Percentiles rank a stretch among this genome's conserved stretches.
phyloP scores from a whole-genome alignment of 2,888 invertebrate species.

The Diadromus collaris region DNA sequence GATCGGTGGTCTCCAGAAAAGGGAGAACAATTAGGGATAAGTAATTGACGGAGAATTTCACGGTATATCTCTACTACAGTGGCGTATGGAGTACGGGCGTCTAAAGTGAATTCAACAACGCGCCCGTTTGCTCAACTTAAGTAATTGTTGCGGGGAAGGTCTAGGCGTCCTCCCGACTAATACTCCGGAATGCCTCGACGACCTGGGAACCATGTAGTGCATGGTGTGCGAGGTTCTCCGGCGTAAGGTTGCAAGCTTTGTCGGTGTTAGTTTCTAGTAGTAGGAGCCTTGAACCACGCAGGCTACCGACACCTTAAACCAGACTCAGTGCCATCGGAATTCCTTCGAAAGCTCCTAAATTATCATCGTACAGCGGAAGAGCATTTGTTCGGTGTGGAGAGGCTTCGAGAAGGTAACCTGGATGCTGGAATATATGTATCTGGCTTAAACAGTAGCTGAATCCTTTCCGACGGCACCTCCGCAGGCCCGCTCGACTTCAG shows the following conservation, averaged over 20 bases:
- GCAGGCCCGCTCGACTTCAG: slow-evolving; percentile 18
- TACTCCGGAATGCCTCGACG: slow-evolving; percentile 65
- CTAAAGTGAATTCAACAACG: slow-evolving; percentile 49
- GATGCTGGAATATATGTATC: slow-evolving; percentile 19
- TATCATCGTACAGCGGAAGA: slow-evolving; percentile 59
- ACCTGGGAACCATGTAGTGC: slow-evolving; percentile 33
- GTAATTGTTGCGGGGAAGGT: slow-evolving; percentile 67
- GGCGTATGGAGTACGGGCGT: slow-evolving; percentile 31
- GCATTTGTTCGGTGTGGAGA: slow-evolving; percentile 47
- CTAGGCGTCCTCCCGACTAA: slow-evolving; percentile 32
- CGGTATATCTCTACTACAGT: slow-evolving; percentile 42
- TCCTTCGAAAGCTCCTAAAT: slow-evolving; percentile 69
- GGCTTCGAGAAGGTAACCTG: slow-evolving; percentile 13
- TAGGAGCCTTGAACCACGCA: slow-evolving; percentile 36
- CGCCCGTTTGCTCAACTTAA: slow-evolving; percentile 66
- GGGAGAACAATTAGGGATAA: slow-evolving; percentile 72
- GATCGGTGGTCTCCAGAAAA: slow-evolving; percentile 57
- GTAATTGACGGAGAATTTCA: slow-evolving; percentile 72
- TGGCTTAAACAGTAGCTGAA: slow-evolving; percentile 22
- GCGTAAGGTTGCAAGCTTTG: slow-evolving; percentile 32
- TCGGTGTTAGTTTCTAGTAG: slow-evolving; percentile 3
- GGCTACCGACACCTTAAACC: slow-evolving; percentile 37
- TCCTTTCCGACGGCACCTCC: slow-evolving; percentile 45
- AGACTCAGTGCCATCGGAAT: slow-evolving; percentile 62
- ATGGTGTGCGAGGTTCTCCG: slow-evolving; percentile 42